Evolutionary conservation across 2,797 vertebrate species (phyloP), one percentile per base, ranked within the genome.

Genomic region (Sebastiscus tertius): DNA sequence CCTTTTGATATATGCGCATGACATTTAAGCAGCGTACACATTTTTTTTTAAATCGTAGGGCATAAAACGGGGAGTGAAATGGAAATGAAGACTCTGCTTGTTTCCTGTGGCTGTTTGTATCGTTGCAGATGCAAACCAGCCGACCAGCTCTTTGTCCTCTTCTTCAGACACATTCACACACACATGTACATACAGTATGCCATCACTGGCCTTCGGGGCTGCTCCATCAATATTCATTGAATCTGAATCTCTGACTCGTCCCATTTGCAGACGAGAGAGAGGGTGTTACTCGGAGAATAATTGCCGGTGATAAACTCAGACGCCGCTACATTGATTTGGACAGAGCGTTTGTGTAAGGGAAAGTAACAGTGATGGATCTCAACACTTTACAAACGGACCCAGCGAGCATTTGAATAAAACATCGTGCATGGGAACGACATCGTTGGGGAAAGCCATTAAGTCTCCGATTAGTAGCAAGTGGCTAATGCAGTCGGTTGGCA

Each of bases 221-320:
- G 77, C 60, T 58, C 49, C 81, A 88, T 92, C 89, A 85, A 90
- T 90, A 92, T 88, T 88, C 82, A 92, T 82, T 89, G 74, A 81
- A 89, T 91, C 66, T 91, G 85, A 93, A 92, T 85, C 75, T 77
- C 74, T 80, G 82, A 85, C 85, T 79, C 73, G 56, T 90, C 87
- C 75, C 58, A 72, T 90, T 92, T 89, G 85, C 83, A 69, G 82
- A 83, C 49, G 22, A 79, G 69, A 49, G 46, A 75, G 71, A 72
- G 70, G 42, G 65, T 86, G 61, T 85, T 80, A 87, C 87, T 85
- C 54, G 64, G 86, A 87, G 83, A 85, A 85, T 92, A 94, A 93
- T 89, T 92, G 84, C 87, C 39, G 78, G 86, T 91, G 93, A 94
- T 92, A 87, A 94, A 94, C 87, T 91, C 82, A 88, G 77, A 89